Conservation (phyloP, 2,797 vertebrate genomes). For the Myoxocephalus aenaeus region DNA sequence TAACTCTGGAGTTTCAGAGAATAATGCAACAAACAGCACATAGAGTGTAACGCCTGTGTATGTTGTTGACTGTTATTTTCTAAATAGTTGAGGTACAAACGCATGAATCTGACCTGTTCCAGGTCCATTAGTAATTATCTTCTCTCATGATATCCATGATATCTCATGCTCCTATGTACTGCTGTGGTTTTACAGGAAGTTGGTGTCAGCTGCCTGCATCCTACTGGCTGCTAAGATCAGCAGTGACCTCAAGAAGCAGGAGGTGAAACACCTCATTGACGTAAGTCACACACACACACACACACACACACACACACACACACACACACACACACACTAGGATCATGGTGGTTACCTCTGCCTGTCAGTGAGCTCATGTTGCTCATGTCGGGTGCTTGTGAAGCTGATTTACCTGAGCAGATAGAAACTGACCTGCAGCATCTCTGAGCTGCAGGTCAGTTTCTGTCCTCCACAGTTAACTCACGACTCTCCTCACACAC, state of each 20-base stretch:
- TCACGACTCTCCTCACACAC: background rate
- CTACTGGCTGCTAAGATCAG: conserved; percentile 97
- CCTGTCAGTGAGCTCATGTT: conserved; percentile 30
- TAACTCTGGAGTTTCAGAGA: no score
- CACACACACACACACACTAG: background rate
- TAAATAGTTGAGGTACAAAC: background rate
- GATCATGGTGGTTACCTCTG: background rate
- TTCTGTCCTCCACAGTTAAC: background rate
- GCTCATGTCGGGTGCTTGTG: conserved; percentile 34
- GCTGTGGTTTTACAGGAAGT: conserved; percentile 84
- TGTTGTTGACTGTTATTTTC: no score
- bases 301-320: conserved; percentile 13
- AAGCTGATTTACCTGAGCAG: conserved; percentile 30
- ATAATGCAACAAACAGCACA: no score
- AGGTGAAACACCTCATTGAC: conserved; percentile 96
- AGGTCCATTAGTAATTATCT: background rate
- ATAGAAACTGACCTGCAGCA: conserved; percentile 8
- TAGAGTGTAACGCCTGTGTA: no score
- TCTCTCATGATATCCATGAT: background rate
- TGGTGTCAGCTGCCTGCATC: conserved; percentile 94
- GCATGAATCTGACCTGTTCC: background rate
- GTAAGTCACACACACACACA: conserved; percentile 80
- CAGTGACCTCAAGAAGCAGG: conserved; percentile 95
- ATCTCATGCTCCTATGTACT: background rate
- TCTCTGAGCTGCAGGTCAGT: background rate